phyloP scores from a whole-genome alignment of 2,888 invertebrate genomes.

The Encarsia formosa region DNA sequence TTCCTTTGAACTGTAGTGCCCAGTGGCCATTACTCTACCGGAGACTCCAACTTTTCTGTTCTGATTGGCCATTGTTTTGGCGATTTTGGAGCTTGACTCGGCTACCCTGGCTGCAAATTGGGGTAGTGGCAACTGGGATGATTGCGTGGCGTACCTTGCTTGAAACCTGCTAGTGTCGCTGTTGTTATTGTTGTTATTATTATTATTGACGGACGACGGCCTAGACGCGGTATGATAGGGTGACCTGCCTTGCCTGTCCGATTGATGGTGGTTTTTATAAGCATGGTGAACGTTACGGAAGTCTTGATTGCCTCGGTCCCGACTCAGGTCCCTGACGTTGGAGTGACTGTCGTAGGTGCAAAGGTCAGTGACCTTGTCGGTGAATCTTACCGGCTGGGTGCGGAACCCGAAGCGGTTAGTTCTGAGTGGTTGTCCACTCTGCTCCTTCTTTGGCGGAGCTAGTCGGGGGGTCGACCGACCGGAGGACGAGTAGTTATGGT shows the following conservation, averaged over 20 bases:
- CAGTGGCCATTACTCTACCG: constrained; percentile 46
- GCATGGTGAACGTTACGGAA: constrained; percentile 26
- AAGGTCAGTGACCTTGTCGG: constrained; percentile 66
- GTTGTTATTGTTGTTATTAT: constrained; percentile 7
- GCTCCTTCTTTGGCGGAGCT: constrained; percentile 66
- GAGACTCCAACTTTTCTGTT: constrained; percentile 59
- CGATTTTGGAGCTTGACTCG: constrained; percentile 63
- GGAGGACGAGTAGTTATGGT: constrained; percentile 48
- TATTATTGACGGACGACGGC: constrained; percentile 41
- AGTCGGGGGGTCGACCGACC: constrained; percentile 65
- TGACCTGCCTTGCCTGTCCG: constrained; percentile 33
- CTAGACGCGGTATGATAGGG: constrained; percentile 38
- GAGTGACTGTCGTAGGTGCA: constrained; percentile 43
- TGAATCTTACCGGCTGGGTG: constrained; percentile 59
- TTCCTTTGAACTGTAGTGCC: constrained; percentile 56
- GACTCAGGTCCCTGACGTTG: constrained; percentile 54
- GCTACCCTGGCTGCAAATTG: constrained; percentile 63
- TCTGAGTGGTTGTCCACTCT: constrained; percentile 57
- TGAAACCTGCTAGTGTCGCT: constrained; percentile 11
- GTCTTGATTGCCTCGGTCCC: constrained; percentile 43
- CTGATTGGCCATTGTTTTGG: constrained; percentile 70
- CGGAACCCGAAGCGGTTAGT: constrained; percentile 76
- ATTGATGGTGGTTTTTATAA: constrained; percentile 34
- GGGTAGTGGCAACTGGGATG: constrained; percentile 71
- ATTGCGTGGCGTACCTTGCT: constrained; percentile 64